phyloP scores from a whole-genome alignment of 2,113 vertebrate species.

The Poeciliopsis occidentalis region DNA sequence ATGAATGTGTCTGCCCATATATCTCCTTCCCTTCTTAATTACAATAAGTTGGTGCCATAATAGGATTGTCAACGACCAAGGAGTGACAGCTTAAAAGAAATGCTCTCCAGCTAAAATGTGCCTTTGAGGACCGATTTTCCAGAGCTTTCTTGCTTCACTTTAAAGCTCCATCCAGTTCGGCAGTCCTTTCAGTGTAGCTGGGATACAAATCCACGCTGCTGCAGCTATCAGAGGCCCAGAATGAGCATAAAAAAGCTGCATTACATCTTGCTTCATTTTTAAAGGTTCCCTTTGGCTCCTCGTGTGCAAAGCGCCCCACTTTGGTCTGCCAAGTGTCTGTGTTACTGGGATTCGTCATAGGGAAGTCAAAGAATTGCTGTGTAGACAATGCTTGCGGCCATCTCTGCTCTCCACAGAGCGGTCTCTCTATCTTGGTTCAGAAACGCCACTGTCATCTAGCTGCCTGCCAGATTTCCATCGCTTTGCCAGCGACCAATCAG shows the following conservation, averaged over 20 bases:
- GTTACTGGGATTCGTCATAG: conserved; percentile 79
- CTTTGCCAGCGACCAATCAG: conserved; percentile 54
- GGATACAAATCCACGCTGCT: conserved; percentile 83
- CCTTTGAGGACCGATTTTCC: conserved; percentile 84
- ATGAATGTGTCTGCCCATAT: conserved; percentile 69
- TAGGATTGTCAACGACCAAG: conserved; percentile 82
- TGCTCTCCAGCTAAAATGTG: conserved; percentile 83
- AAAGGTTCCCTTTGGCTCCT: conserved; percentile 74
- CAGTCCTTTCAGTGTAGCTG: conserved; percentile 81
- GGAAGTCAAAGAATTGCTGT: conserved; percentile 73
- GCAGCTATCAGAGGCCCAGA: conserved; percentile 80
- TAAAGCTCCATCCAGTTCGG: conserved; percentile 84
- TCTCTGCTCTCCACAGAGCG: conserved; percentile 54
- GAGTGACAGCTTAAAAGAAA: conserved; percentile 83
- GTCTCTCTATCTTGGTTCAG: conserved; percentile 72
- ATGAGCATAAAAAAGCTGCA: conserved; percentile 81
- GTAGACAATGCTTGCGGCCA: conserved; percentile 73
- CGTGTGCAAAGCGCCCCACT: conserved; percentile 59
- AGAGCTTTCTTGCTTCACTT: conserved; percentile 84
- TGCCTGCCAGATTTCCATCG: conserved; percentile 40
- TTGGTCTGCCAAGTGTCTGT: conserved; percentile 75
- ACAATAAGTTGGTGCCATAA: conserved; percentile 81
- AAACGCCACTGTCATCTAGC: conserved; percentile 66
- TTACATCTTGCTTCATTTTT: conserved; percentile 79
- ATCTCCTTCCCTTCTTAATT: conserved; percentile 81